A percentile compares a stretch with the other conserved stretches of the same genome.
phyloP scores from a whole-genome alignment of 2,888 invertebrate genomes.

The Seira sanloemensis region DNA sequence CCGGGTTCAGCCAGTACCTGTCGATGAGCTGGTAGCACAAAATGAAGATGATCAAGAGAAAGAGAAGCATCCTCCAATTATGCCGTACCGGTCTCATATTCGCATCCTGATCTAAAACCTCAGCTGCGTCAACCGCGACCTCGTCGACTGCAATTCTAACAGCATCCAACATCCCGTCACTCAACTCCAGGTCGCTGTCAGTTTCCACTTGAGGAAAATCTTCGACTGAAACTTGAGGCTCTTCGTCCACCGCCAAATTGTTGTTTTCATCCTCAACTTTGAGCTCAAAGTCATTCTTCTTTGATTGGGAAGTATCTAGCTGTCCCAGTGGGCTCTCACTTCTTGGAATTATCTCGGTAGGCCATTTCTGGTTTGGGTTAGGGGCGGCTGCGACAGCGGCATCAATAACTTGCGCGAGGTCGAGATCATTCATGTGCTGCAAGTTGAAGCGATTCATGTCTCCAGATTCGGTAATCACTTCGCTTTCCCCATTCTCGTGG shows the following conservation, averaged over 20 bases:
- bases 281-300: background rate
- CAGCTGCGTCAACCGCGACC: slow-evolving; percentile 3
- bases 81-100: slow-evolving; percentile 8
- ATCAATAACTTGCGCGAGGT: background rate
- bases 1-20: background rate
- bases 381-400: background rate
- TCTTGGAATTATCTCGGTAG: background rate
- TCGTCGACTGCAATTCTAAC: slow-evolving; percentile 13
- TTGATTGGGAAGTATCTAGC: background rate
- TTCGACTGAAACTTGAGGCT: background rate
- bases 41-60: slow-evolving; percentile 27
- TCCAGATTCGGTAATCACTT: slow-evolving; percentile 10
- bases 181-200: background rate
- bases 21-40: slow-evolving; percentile 37
- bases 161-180: background rate
- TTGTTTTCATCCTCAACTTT: background rate
- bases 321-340: background rate
- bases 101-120: background rate
- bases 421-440: background rate
- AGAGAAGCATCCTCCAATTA: slow-evolving; percentile 23
- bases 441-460: slow-evolving; percentile 5
- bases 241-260: background rate
- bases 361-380: background rate
- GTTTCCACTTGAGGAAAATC: too few species aligned
- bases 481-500: slow-evolving; percentile 19